Conservation (phyloP, 2,888 invertebrate genomes). For the Thymelicus sylvestris region DNA sequence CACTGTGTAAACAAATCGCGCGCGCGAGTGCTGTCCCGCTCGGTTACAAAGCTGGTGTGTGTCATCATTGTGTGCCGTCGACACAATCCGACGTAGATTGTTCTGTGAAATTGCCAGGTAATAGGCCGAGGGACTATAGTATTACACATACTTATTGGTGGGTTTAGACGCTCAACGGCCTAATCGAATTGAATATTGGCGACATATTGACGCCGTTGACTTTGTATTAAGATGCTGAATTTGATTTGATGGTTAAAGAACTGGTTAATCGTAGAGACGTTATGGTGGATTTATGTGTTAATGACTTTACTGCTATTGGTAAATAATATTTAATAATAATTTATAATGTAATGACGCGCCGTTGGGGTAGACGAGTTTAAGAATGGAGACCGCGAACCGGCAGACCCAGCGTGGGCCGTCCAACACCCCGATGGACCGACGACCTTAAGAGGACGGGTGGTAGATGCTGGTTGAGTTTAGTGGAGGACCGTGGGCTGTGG, state of each 20-base stretch:
- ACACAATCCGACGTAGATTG: constrained; percentile 79
- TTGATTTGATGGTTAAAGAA: constrained; percentile 37
- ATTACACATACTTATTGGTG: constrained; percentile 82
- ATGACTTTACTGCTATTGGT: background rate
- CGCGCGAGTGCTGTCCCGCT: constrained; percentile 75
- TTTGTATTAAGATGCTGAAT: constrained; percentile 42
- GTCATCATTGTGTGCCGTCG: constrained; percentile 78
- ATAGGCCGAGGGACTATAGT: constrained; percentile 81
- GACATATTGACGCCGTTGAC: constrained; percentile 60
- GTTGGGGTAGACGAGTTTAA: no score
- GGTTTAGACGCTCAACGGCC: constrained; percentile 74
- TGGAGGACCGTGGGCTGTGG: no score
- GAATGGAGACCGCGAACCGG: no score
- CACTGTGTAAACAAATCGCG: constrained; percentile 83
- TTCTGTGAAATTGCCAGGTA: constrained; percentile 85
- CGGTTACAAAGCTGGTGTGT: constrained; percentile 73
- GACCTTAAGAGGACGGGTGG: no score
- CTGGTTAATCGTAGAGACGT: constrained; percentile 1
- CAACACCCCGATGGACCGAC: no score
- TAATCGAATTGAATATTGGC: constrained; percentile 78
- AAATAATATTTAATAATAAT: background rate
- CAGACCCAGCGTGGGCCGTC: no score
- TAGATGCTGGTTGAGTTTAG: no score
- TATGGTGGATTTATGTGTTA: background rate
- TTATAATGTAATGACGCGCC: background rate